These are phyloP conservation scores for Mesocricetus auratus DNA, from an alignment of 2,113 vertebrate genomes.

Conservation along the genomic window DNA sequence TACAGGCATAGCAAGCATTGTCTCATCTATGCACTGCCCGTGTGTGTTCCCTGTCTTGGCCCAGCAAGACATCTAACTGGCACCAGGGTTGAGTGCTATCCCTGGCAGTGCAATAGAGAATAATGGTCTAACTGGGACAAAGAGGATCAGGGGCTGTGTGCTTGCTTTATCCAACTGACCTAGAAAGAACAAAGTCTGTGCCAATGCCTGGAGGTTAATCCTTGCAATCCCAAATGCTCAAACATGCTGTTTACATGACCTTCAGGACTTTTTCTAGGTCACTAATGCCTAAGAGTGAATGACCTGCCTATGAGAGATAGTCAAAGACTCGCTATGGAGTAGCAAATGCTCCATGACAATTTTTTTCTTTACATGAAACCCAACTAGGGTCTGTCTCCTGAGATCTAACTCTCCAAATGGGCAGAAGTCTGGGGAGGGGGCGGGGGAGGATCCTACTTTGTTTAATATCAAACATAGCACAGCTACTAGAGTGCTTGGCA, in stretches of 20 bases:
- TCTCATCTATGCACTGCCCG: not conserved
- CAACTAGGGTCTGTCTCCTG: not conserved
- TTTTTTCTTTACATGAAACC: not conserved
- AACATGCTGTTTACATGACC: not conserved
- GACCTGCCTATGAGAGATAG: not conserved
- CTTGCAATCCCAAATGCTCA: constrained; percentile 25
- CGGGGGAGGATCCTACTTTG: not conserved
- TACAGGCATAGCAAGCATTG: not conserved
- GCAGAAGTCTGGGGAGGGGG: not conserved
- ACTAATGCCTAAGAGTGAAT: not conserved
- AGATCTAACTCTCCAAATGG: not conserved
- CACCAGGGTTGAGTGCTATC: not conserved
- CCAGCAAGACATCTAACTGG: not conserved
- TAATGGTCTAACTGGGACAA: constrained; percentile 1
- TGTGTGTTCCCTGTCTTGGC: not conserved
- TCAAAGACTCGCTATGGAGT: not conserved
- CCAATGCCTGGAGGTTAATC: constrained; percentile 52
- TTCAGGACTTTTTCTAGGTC: constrained; percentile 12
- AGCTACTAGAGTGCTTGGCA: rapidly evolving
- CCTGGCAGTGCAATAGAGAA: not conserved
- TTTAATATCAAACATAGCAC: rapidly evolving
- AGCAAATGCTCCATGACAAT: not conserved
- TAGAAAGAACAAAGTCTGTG: constrained; percentile 57
- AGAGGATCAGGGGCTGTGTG: constrained; percentile 3
- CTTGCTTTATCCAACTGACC: constrained; percentile 66